Evolutionary conservation across 1,140 invertebrate genomes (phyloP).

Genomic region (Amyelois transitella): DNA sequence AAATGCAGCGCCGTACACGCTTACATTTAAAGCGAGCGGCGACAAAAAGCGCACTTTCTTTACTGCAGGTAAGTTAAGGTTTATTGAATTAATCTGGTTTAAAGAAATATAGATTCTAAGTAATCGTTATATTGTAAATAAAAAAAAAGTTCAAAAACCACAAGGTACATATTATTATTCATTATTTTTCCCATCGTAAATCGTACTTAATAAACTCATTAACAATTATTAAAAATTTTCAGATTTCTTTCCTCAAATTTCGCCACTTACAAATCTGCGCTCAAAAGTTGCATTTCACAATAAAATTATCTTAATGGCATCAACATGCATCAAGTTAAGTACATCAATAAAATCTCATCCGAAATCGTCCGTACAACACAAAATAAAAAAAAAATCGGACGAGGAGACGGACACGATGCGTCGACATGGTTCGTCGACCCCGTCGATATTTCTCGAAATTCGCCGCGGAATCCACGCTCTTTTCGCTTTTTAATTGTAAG

Average conservation of each 20-base stretch:
- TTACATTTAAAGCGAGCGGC: slow-evolving; percentile 16
- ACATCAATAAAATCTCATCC: slow-evolving; percentile 28
- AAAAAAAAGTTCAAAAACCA: too few relatives aligned
- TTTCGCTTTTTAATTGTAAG: slow-evolving; percentile 70
- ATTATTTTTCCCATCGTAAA: not conserved
- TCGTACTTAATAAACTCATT: not conserved
- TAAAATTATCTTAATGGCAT: slow-evolving; percentile 1
- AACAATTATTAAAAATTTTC: not conserved
- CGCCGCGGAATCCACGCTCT: slow-evolving; percentile 62
- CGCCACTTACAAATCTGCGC: not conserved
- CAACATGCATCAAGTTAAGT: slow-evolving; percentile 13
- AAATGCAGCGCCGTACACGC: slow-evolving; percentile 31
- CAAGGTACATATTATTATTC: too few relatives aligned
- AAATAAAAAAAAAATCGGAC: slow-evolving; percentile 47
- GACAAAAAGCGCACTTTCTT: not conserved
- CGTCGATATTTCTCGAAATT: slow-evolving; percentile 72
- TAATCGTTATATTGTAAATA: too few relatives aligned
- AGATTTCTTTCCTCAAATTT: not conserved
- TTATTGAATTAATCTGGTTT: too few relatives aligned
- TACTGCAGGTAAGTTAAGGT: too few relatives aligned
- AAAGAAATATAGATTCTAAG: too few relatives aligned
- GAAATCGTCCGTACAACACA: slow-evolving; percentile 37
- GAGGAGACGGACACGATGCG: slow-evolving; percentile 58
- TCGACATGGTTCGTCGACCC: slow-evolving; percentile 63
- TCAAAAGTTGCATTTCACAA: not conserved